phyloP scores from a whole-genome alignment of 2,888 invertebrate species.

The Podabrus alpinus region DNA sequence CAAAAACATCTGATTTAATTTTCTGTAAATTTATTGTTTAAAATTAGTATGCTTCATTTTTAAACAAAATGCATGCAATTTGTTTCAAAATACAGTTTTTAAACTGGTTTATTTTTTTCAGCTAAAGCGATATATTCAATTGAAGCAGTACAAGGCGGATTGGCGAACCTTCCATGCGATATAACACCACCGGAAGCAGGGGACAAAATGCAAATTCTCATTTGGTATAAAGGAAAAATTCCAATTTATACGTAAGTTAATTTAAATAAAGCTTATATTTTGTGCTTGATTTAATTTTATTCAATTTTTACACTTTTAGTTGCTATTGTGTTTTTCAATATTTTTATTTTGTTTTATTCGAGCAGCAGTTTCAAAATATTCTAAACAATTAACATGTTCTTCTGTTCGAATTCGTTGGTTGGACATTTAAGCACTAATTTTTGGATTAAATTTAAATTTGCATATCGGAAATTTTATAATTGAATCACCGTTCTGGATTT shows the following conservation, averaged over 20 bases:
- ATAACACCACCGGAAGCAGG: slow-evolving; percentile 21
- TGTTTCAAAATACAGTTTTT: slow-evolving; percentile 26
- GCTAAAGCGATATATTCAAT: slow-evolving; percentile 10
- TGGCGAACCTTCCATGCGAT: slow-evolving; percentile 25
- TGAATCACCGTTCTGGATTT: not conserved
- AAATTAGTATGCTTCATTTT: not conserved
- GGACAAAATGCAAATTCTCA: slow-evolving; percentile 25
- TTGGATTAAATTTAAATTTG: not conserved
- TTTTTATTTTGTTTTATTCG: not conserved
- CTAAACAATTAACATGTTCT: not conserved
- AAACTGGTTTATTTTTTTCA: slow-evolving; percentile 13
- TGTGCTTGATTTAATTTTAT: not conserved
- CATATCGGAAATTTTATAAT: not conserved
- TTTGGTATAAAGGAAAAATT: slow-evolving; percentile 21
- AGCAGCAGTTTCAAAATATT: not conserved
- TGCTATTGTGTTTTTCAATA: not conserved
- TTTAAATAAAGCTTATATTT: not conserved
- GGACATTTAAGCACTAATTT: not conserved
- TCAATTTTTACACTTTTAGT: not conserved
- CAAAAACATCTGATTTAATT: not conserved
- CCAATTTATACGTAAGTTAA: slow-evolving; percentile 27
- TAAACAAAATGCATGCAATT: not conserved
- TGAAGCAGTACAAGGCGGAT: slow-evolving; percentile 22
- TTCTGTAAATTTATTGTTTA: not conserved
- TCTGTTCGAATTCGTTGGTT: not conserved